Evolutionary conservation across 2,113 vertebrate species (phyloP), one percentile per base, ranked within the genome.

Genomic region (Sisor rabdophorus): DNA sequence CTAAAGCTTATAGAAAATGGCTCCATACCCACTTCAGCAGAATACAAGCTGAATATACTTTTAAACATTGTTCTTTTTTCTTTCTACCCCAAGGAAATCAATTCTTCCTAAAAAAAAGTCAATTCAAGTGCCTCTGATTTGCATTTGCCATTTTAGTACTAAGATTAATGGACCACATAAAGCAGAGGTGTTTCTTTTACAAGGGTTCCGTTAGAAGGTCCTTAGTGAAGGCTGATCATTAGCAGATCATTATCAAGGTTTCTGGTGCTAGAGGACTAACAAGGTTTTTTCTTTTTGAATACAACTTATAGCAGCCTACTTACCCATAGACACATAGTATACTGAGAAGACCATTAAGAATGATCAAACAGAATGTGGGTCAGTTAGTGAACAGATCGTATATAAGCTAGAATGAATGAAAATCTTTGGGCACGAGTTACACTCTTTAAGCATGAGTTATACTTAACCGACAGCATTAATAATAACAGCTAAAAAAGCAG

Each of bases 221-320:
- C 55, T 77, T 52, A 71, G 55, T 40, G 54, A 28, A 71, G 54
- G 71, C 24, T 52, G 24, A 52, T 30, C 47, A 11, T 69, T 69
- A 69, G 10, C 19, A 24, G 48, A 79, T 79, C 78, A 50, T 75
- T 79, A 61, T 20, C 64, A 59, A n/a, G 54, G 70, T 47, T 77
- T 65, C 63, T 61, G 24, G 15, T 50, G 22, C 9, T 48, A 28
- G 16, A 68, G 17, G 44, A 1, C 11, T 47, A 24, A 47, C 8
- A 8, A 36, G 32, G 24, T 22, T 19, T 26, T 47, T 12, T 24
- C 44, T 11, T 12, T 48, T 44, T 6, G 0, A 48, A 17, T 3
- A 24, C 36, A 65, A 44, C 61, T 1, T 67, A 40, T 67, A 13
- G 24, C 44, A 26, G 15, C 9, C 22, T 68, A 2, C 17, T 20